A percentile compares a stretch with the other conserved stretches of the same genome.
Conservation (phyloP, 2,888 invertebrate species). For the Oxyteleia sp. region DNA sequence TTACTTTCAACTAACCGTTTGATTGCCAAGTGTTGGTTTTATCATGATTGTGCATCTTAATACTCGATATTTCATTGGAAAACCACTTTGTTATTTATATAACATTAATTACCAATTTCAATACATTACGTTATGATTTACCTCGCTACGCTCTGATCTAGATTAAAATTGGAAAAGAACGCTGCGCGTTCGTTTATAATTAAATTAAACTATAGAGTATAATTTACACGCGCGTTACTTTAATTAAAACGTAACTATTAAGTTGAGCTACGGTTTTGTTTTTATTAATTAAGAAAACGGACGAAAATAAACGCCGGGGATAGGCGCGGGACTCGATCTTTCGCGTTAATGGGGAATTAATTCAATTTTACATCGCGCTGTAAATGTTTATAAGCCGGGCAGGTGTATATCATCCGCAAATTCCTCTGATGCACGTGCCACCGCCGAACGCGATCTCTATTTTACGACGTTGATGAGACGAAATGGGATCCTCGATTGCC, state of each 20-base stretch:
- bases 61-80: constrained; percentile 49
- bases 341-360: constrained; percentile 86
- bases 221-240: constrained; percentile 51
- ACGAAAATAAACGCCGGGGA: neutral
- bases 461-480: constrained; percentile 68
- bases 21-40: constrained; percentile 59
- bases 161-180: constrained; percentile 22
- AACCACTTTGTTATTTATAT: constrained; percentile 22
- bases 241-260: constrained; percentile 47
- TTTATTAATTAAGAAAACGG: constrained; percentile 17
- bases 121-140: constrained; percentile 57
- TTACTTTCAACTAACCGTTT: constrained; percentile 41
- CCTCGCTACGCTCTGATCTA: constrained; percentile 22
- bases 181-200: constrained; percentile 33
- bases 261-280: neutral
- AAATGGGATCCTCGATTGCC: constrained; percentile 65
- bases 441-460: constrained; percentile 64
- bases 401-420: constrained; percentile 79
- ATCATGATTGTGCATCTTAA: constrained; percentile 63
- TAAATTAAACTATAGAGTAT: constrained; percentile 40
- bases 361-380: constrained; percentile 86
- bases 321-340: constrained; percentile 30
- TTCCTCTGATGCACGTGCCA: constrained; percentile 76
- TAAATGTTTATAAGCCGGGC: constrained; percentile 85
- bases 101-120: constrained; percentile 60